Evolutionary conservation across 2,113 vertebrate species (phyloP).

Genomic region (Cyprinus carpio): DNA sequence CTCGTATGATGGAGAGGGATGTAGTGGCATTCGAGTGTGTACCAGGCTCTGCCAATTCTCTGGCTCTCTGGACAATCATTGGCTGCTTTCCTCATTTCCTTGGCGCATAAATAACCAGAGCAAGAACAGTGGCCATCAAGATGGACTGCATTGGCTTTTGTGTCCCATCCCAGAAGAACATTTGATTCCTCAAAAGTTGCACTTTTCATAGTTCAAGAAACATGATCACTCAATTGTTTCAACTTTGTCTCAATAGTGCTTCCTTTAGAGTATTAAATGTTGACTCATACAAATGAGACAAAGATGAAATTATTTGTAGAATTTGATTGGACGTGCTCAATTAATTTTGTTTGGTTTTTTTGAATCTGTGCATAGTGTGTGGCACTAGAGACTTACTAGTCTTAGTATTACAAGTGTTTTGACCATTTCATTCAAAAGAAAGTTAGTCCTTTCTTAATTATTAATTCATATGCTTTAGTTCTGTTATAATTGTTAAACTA

Average conservation of each 20-base stretch:
- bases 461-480: no score
- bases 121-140: slow-evolving; percentile 1
- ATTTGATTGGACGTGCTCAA: no score
- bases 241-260: neutral
- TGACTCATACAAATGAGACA: no score
- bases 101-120: neutral
- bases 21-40: neutral
- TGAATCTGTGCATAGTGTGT: no score
- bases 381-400: no score
- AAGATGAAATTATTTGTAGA: no score
- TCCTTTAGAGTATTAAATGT: no score
- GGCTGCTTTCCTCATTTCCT: slow-evolving; percentile 15
- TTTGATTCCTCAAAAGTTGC: slow-evolving; percentile 16
- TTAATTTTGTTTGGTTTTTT: no score
- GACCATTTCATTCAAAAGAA: no score
- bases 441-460: no score
- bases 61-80: neutral
- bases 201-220: neutral
- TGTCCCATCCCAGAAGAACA: neutral
- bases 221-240: neutral
- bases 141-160: neutral
- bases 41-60: slow-evolving; percentile 15
- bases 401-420: no score
- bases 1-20: slow-evolving; percentile 19
- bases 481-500: no score